Percentiles rank a stretch among this genome's conserved stretches.
phyloP scores from a whole-genome alignment of 2,888 invertebrate genomes.

The Parnassius apollo region DNA sequence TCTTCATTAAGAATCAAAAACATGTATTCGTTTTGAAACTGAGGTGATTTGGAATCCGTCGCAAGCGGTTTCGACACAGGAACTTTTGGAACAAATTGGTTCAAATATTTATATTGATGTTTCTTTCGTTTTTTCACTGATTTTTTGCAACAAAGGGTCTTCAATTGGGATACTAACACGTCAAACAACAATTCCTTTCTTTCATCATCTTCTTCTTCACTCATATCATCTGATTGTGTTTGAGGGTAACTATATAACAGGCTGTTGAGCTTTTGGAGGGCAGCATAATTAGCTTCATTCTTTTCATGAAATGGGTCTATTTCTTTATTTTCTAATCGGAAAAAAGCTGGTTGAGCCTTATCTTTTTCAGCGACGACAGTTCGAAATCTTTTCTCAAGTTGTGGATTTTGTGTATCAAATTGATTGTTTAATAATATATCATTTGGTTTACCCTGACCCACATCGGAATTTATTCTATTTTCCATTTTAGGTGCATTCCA shows the following conservation, averaged over 20 bases:
- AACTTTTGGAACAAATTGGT: conserved; percentile 35
- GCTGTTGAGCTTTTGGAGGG: conserved; percentile 57
- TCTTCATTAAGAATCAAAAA: conserved; percentile 72
- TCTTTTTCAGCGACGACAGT: conserved; percentile 34
- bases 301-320: conserved; percentile 47
- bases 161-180: conserved; percentile 64
- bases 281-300: conserved; percentile 50
- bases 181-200: conserved; percentile 67
- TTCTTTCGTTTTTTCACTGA: conserved; percentile 33
- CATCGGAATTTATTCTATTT: conserved; percentile 27
- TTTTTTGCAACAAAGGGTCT: conserved; percentile 64
- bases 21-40: conserved; percentile 52
- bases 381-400: conserved; percentile 30
- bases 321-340: conserved; percentile 58
- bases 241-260: conserved; percentile 51
- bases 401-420: conserved; percentile 30
- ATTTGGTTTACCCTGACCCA: conserved; percentile 17
- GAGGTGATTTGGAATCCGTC: conserved; percentile 12
- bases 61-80: conserved; percentile 11
- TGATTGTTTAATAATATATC: conserved; percentile 25
- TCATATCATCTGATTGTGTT: conserved; percentile 35
- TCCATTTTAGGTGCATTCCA: conserved; percentile 34
- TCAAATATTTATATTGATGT: conserved; percentile 37
- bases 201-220: conserved; percentile 42
- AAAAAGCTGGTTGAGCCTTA: conserved; percentile 43